Evolutionary conservation across 2,113 vertebrate genomes (phyloP).

Genomic region (Vombatus ursinus): DNA sequence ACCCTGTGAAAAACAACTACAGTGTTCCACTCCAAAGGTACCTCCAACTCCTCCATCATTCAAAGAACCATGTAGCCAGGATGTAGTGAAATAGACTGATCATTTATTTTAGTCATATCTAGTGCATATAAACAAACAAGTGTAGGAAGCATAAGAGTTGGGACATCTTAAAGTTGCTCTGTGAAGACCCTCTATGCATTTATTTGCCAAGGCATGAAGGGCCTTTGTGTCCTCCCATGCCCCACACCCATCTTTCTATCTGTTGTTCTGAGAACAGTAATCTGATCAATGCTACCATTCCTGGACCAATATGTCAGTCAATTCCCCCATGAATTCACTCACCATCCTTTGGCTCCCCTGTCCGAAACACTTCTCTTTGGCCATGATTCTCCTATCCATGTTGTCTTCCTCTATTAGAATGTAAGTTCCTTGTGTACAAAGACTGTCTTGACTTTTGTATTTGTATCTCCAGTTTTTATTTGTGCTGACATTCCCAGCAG

Average conservation of each 20-base stretch:
- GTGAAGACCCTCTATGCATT: not conserved
- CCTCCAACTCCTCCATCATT: not conserved
- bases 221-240: not conserved
- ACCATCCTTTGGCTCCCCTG: not conserved
- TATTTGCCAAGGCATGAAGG: not conserved
- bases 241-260: not conserved
- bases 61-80: not conserved
- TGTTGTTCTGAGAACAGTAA: not conserved
- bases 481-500: not conserved
- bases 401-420: not conserved
- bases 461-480: not conserved
- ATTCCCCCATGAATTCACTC: too few relatives aligned
- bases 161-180: not conserved
- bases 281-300: not conserved
- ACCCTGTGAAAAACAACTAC: not conserved
- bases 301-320: not conserved
- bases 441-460: not conserved
- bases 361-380: not conserved
- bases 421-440: not conserved
- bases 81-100: not conserved
- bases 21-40: not conserved
- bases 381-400: not conserved
- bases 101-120: not conserved
- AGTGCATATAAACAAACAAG: not conserved
- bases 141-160: not conserved